Base-by-base conservation (phyloP, 2,113 vertebrate species). In the Macrotus californicus region DNA sequence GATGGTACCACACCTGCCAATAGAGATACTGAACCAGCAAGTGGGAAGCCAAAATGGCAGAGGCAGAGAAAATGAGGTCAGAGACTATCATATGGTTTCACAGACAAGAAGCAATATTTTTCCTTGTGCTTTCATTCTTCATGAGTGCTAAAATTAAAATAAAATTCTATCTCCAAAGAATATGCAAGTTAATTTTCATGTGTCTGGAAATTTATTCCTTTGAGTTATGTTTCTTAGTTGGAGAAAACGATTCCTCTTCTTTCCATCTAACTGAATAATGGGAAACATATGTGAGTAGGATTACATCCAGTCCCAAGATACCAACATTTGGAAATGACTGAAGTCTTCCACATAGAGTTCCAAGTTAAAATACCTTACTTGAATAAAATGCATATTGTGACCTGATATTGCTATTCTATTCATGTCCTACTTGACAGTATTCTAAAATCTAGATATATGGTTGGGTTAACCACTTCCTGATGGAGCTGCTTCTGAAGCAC, bases 271-370 rank as follows among this genome's bases (percentile, higher is more conserved):
- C 26, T 76, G 67, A 81, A 64, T 88, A 96, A 96, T 93, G 34
- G 75, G n/a, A 95, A 94, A 85, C 59, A 96, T 96, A 95, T 96
- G 93, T 94, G 66, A 96, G 48, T 46, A 90, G 72, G 50, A 95
- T 94, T 87, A 95, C 48, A 95, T 46, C 61, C 95, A 94, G 46
- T 89, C 83, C 79, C 73, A 48, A 73, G 82, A 95, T 85, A 92
- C 48, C 46, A 94, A 21, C 69, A 77, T 85, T 77, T 92, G 87
- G 82, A 96, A 96, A 41, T 29, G 31, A 90, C 41, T 89, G 36
- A 90, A 91, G 36, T 91, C 73, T 89, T 91, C 92, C n/a, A 89
- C 26, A 64, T 11, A 89, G n/a, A 88, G 67, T 69, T 87, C 73
- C 82, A 96, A 90, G 31, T 85, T 91, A 88, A 96, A 95, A 88